Evolutionary conservation across 2,113 vertebrate genomes (phyloP), one percentile per base, ranked within the genome.

Genomic region (Patagioenas fasciata): DNA sequence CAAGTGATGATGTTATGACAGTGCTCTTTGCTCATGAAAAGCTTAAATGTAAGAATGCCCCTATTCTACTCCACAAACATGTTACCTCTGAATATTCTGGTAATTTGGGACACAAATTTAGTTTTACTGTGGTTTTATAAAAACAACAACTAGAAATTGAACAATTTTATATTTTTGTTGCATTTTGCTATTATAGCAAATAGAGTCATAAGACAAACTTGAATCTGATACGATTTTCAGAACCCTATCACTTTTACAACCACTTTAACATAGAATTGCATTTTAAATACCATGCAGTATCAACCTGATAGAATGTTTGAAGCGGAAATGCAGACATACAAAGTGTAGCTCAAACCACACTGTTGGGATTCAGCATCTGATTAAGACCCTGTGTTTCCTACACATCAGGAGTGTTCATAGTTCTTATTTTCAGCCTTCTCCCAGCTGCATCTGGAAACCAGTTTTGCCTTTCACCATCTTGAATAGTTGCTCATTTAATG

Each of bases 381-480:
- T 57, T 75, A 61, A 85, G 56, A 57, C 11, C 7, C 25, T 61
- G 15, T 19, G 14, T 67, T 84, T 94, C 42, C 72, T 54, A 61
- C 29, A 34, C 32, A 19, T 62, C 40, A 34, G 54, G 38, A 88
- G 21, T 42, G 36, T 48, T 70, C 28, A n/a, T 67, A 54, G 50
- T 34, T 88, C 85, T 77, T 80, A 62, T n/a, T 70, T 91, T 48
- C 42, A 89, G 62, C 66, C 65, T 88, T 85, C 83, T 56, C n/a
- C 51, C 54, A 85, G 79, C 58, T 94, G 60, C 64, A 60, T 89
- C 32, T 80, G 82, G 64, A 93, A 93, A 77, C 26, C 29, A 70
- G 71, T 88, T 90, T 90, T 88, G 82, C 67, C 71, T 96, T 95
- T 89, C 75, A 94, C 58, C 2, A 2, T 77, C 75, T 90, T 85